Evolutionary conservation across 2,797 vertebrate genomes (phyloP).

Genomic region (Poeciliopsis infans): DNA sequence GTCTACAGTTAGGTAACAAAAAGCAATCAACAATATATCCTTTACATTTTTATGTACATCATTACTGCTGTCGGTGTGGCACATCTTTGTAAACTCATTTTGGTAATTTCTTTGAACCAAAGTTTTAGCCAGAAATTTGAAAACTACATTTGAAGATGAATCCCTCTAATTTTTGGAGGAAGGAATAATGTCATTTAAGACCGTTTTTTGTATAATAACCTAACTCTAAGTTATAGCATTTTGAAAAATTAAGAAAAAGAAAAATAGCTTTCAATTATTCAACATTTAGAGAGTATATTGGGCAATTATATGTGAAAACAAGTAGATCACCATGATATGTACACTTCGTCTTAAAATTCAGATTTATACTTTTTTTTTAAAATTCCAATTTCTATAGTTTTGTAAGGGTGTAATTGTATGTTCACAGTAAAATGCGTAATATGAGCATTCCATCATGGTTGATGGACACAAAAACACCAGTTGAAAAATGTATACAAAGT

Average conservation of each 20-base stretch:
- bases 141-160: background rate
- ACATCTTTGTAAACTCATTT: constrained; percentile 11
- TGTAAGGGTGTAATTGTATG: background rate
- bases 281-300: background rate
- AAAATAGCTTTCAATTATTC: background rate
- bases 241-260: background rate
- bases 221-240: background rate
- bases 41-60: background rate
- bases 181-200: background rate
- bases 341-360: background rate
- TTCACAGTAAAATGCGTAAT: background rate
- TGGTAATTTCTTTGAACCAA: background rate
- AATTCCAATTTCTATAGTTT: background rate
- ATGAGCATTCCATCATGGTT: background rate
- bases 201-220: background rate
- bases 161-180: background rate
- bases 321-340: background rate
- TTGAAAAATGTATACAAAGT: background rate
- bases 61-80: constrained; percentile 6
- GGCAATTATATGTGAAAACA: background rate
- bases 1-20: background rate
- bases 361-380: background rate
- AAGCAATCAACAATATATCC: background rate
- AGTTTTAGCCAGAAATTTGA: background rate
- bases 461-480: background rate